Base-by-base conservation (phyloP, 2,113 vertebrate genomes). In the Glareola pratincola region DNA sequence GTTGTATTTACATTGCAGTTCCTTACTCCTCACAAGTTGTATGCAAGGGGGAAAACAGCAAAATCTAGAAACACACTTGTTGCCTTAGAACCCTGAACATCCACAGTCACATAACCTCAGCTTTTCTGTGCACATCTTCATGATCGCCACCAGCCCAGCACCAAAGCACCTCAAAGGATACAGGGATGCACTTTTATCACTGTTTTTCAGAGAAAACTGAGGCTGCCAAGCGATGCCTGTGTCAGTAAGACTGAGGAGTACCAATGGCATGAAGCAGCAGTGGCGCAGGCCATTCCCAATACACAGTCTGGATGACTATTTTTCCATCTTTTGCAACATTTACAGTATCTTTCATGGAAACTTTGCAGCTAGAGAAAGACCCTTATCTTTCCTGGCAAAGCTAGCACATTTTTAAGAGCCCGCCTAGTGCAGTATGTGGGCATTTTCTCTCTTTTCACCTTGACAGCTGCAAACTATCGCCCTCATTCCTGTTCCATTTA, bases 371-470 rank as follows among this genome's bases (percentile, higher is more conserved):
- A 32, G 4, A 47, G 24, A 53, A 64, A 68, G 66, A 92, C 73
- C 47, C 32, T 89, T 91, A 95, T 89, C 88, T 91, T 78, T 82
- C 45, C 84, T 91, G 95, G 69, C 30, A 96, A 92, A 96, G 41
- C 8, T 26, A 72, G 64, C 27, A 66, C 18, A 56, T 87, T 86
- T 92, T 57, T 51, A 92, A 75, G 64, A 85, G 56, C 48, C 60
- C 0, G 17, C 24, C 69, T 81, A 39, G 41, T 67, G 75, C 56
- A 89, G 7, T 84, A 96, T 94, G 89, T 85, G 95, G 97, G 83
- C 94, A 96, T 94, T 96, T 95, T 95, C 92, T 96, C 88, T 85
- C 60, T 74, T 96, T 94, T 95, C 95, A 97, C 96, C 97, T 97
- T 96, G 95, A 95, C 95, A 92, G 19, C 84, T 95, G 88, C 80